Base-by-base conservation (phyloP, 2,888 invertebrate species). In the Cantharis flavilabris region DNA sequence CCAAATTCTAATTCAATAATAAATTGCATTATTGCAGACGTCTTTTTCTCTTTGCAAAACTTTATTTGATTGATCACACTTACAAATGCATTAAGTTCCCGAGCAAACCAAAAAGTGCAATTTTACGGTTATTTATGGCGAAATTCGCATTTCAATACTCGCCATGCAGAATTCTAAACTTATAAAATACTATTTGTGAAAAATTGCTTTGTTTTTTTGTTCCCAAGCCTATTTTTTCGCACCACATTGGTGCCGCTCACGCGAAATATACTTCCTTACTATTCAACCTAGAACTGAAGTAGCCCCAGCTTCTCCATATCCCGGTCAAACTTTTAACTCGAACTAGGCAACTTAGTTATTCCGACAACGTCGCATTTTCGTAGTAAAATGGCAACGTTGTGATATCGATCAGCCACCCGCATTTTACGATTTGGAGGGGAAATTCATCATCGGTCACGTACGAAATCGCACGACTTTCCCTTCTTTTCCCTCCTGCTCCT, bases 371-470 rank as follows among this genome's bases (percentile, higher is more conserved):
- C 33, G 78, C 26, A 23, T 13, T 70, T 72, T 63, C 23, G 71
- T 72, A 67, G 23, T 71, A 62, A 62, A 67, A 63, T 63, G 83
- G 82, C 83, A 83, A 82, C 83, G 81, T 20, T 76, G 81, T 71
- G 49, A 67, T 83, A 83, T 83, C 81, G 83, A 83, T 83, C 83
- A 80, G 79, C 83, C 83, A 83, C 83, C 83, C 82, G 83, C 82
- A 83, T 82, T 82, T 82, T 79, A 79, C 77, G 76, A 70, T 63
- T 79, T 76, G 81, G 73, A 80, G 82, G 81, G 79, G 79, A 77
- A 79, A 78, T 76, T 80, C 78, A 80, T 80, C 80, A 79, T 75
- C 81, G 81, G 80, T 79, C 76, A 71, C 76, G 72, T 76, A 76
- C 81, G 81, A 80, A 80, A 78, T 75, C 73, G 73, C 75, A 80